Evolutionary conservation across 2,888 invertebrate genomes (phyloP), one percentile per base, ranked within the genome.

Genomic region (Neoscelio sp.): DNA sequence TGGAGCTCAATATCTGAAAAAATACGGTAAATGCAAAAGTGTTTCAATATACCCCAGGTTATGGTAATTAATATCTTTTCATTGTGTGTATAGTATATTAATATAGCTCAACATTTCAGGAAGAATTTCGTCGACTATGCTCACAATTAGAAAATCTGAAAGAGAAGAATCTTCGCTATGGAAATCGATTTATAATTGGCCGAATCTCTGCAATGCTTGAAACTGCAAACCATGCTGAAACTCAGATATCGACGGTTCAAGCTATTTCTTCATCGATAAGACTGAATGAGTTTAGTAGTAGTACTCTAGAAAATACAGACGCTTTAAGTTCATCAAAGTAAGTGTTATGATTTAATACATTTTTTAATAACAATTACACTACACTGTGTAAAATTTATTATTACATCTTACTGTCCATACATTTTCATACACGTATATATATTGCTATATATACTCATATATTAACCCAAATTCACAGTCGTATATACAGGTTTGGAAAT

Each of bases 131-230:
- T 82, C 94, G 96, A 80, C 92, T 97, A 30, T 95, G 95, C 90
- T 94, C 94, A 35, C 96, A 96, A 87, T 91, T 97, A 38, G 96
- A 96, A 82, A 91, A 94, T 73, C 92, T 97, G n/a, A 95, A 95
- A 82, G 96, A 96, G 85, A 93, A 95, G 75, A 94, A 95, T 86
- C 92, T 94, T 92, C 93, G 96, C 78, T 93, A 95, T 12, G 94
- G 95, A 0, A 96, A 96, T 85, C 92, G 94, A 12, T 94, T 94
- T 68, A 91, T 96, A 77, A 94, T 94, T 8, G 93, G 94, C 64
- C 95, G 95, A 85, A 95, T 96, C 80, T 92, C 93, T 0, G 95
- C 96, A 3, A 96, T 96, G 96, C 95, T 96, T 85, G 95, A 96
- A 74, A 96, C 96, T 0, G 94, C 95, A 0, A 92, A 92, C 20